Evolutionary conservation across 2,113 vertebrate genomes (phyloP).

Genomic region (Pachycephala philippinensis): DNA sequence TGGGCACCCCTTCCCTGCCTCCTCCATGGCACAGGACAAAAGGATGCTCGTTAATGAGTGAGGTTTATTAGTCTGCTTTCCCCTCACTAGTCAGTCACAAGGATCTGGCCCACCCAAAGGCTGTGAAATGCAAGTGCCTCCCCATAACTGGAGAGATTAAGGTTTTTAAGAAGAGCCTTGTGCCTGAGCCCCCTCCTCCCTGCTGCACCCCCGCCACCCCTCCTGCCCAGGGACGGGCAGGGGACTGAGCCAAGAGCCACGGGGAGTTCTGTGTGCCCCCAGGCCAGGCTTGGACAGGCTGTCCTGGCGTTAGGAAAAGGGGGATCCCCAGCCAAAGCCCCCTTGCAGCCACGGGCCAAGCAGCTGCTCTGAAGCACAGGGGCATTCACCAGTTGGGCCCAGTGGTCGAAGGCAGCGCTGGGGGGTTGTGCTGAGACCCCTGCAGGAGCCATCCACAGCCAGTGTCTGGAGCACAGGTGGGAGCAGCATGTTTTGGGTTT

Average conservation of each 20-base stretch:
- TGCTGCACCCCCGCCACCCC: background rate
- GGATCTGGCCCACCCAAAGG: background rate
- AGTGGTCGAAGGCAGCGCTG: background rate
- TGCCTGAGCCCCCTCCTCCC: background rate
- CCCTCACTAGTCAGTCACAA: fast-evolving
- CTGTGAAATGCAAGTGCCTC: background rate
- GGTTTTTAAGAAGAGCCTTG: background rate
- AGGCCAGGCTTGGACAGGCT: background rate
- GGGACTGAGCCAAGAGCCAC: background rate
- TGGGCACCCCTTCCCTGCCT: background rate
- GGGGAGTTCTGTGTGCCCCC: background rate
- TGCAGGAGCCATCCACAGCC: background rate
- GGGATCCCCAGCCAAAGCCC: background rate
- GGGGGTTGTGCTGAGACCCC: background rate
- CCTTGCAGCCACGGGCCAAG: background rate
- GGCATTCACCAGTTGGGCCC: fast-evolving
- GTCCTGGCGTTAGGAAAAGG: background rate
- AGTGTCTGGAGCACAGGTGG: background rate
- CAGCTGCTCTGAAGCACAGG: background rate
- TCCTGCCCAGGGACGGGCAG: background rate
- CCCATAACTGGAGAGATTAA: fast-evolving
- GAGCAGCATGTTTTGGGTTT: fast-evolving
- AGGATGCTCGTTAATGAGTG: fast-evolving
- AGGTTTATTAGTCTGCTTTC: background rate
- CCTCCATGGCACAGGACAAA: background rate